Evolutionary conservation across 2,797 vertebrate genomes (phyloP).

Genomic region (Cetoscarus ocellatus): DNA sequence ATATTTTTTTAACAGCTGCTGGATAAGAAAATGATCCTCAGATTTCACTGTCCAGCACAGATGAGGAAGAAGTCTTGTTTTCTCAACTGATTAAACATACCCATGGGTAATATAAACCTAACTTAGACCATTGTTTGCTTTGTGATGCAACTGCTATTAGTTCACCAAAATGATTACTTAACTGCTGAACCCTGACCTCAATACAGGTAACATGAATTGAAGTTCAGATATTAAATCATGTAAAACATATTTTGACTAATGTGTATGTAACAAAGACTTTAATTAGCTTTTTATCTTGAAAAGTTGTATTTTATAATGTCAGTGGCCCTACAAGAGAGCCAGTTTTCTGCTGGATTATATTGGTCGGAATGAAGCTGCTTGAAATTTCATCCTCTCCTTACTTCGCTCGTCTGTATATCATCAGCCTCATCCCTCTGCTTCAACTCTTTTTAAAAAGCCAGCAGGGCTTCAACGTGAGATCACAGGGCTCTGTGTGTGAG

Average conservation of each 20-base stretch:
- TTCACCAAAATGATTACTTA: slow-evolving; percentile 20
- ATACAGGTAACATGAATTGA: neutral
- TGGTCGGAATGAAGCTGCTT: neutral
- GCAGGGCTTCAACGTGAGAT: neutral
- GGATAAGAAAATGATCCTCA: slow-evolving; percentile 39
- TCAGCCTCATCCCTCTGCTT: neutral
- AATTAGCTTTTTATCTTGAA: neutral
- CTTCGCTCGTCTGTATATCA: neutral
- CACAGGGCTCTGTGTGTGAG: neutral
- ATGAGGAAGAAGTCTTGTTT: neutral
- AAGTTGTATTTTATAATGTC: neutral
- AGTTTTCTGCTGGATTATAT: neutral
- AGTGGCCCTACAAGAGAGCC: neutral
- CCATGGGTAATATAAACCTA: slow-evolving; percentile 10
- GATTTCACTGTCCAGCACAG: slow-evolving; percentile 10
- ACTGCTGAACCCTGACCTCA: slow-evolving; percentile 21
- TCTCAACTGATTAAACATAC: slow-evolving; percentile 1
- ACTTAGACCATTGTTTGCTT: slow-evolving; percentile 37
- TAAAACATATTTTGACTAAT: too few species aligned
- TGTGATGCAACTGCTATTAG: slow-evolving; percentile 28
- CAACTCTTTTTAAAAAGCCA: neutral
- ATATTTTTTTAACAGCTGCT: neutral
- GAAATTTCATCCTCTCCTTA: neutral
- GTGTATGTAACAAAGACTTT: too few species aligned
- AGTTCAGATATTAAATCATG: too few species aligned